These are phyloP conservation scores for Autographa pulchrina DNA, from an alignment of 2,888 invertebrate genomes.

Conservation along the genomic window DNA sequence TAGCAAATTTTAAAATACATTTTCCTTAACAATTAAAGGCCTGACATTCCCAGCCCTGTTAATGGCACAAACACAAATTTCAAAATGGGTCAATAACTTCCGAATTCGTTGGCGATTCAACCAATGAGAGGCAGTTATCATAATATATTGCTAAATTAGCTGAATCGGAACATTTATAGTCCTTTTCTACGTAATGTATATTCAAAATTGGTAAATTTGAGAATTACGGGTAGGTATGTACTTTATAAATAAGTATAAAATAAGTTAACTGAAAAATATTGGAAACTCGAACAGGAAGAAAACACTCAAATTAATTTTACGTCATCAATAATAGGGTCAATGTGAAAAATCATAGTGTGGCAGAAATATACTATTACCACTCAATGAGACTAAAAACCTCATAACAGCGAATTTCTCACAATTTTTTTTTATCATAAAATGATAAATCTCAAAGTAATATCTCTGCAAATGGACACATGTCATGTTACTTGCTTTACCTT, in stretches of 20 bases:
- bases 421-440: too few species aligned
- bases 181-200: background rate
- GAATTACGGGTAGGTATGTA: background rate
- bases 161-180: background rate
- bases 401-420: too few species aligned
- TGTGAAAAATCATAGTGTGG: too few species aligned
- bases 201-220: background rate
- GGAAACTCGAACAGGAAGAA: too few species aligned
- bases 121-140: background rate
- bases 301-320: too few species aligned
- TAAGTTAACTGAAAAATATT: background rate
- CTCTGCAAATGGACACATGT: too few species aligned
- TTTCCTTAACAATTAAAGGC: background rate
- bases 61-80: constrained; percentile 3
- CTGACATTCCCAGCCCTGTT: background rate
- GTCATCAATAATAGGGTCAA: too few species aligned
- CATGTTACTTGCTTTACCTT: background rate
- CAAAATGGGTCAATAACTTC: constrained; percentile 16
- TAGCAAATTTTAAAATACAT: background rate
- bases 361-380: too few species aligned
- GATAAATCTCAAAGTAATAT: too few species aligned
- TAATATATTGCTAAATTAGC: constrained; percentile 4
- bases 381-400: too few species aligned
- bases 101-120: constrained; percentile 49
- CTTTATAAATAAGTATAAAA: background rate